Percentiles rank a stretch among this genome's conserved stretches.
These are phyloP conservation scores for Melozone crissalis DNA, from an alignment of 2,113 vertebrate genomes.

Conservation along the genomic window DNA sequence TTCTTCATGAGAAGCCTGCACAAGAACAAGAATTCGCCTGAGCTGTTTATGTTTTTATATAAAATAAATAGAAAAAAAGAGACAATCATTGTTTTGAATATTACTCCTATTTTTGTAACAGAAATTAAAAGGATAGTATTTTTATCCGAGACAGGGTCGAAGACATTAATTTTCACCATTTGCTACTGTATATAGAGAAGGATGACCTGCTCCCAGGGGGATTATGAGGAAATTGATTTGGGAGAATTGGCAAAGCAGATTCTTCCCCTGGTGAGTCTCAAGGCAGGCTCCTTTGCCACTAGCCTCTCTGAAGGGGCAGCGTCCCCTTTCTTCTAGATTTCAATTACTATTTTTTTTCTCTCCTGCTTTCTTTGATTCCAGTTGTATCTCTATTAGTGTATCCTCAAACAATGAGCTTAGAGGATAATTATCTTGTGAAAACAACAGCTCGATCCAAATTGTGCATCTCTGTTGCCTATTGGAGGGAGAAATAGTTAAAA, in stretches of 20 bases:
- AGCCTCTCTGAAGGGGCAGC: slow-evolving; percentile 63
- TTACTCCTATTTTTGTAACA: slow-evolving; percentile 95
- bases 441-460: slow-evolving; percentile 76
- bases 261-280: slow-evolving; percentile 80
- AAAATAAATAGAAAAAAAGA: slow-evolving; percentile 91
- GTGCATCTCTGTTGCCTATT: slow-evolving; percentile 50
- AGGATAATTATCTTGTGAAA: slow-evolving; percentile 62
- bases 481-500: slow-evolving; percentile 12
- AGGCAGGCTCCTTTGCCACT: slow-evolving; percentile 74
- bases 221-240: slow-evolving; percentile 83
- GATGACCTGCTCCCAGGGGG: slow-evolving; percentile 87
- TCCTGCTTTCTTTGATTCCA: slow-evolving; percentile 69
- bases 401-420: slow-evolving; percentile 65
- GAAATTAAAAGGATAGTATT: slow-evolving; percentile 96
- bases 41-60: slow-evolving; percentile 95
- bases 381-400: slow-evolving; percentile 56
- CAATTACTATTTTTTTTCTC: neutral
- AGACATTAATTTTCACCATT: slow-evolving; percentile 89
- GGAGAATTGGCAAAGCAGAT: slow-evolving; percentile 84
- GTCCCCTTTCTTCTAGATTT: slow-evolving; percentile 63
- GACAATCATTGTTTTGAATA: slow-evolving; percentile 97
- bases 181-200: slow-evolving; percentile 91
- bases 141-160: slow-evolving; percentile 93
- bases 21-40: slow-evolving; percentile 86
- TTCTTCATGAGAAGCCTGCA: slow-evolving; percentile 80